Base-by-base conservation (phyloP, 2,888 invertebrate genomes). In the Ypsolopha sequella region DNA sequence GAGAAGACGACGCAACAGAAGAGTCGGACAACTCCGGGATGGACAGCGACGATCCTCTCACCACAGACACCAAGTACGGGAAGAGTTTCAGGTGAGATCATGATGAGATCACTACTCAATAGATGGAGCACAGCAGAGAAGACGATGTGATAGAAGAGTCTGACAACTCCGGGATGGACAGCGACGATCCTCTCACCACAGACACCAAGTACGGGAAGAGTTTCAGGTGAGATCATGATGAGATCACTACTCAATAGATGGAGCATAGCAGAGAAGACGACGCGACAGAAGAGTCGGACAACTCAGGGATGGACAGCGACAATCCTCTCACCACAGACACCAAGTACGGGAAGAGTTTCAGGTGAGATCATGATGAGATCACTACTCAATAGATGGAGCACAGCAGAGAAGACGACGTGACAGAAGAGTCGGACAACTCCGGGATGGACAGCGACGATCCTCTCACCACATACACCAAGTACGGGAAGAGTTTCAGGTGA, bases 21-120 rank as follows among this genome's bases (percentile, higher is more conserved):
- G 80, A 84, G 6, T 80, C 84, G 0, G 85, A 82, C 4, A 80
- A 72, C 7, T 84, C 85, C 0, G 87, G 84, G 1, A 77, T 81
- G 73, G 87, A 85, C 48, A 87, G 87, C 53, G 87, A 87, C 54
- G 87, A 87, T 24, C 86, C 82, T 0, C 76, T 87, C 48, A 87
- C 87, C 0, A 41, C 35, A 71, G 91, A 92, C 66, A 91, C 92
- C 10, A 91, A 91, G 77, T 92, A 93, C 80, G 91, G 89, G 6
- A 93, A 93, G 78, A 94, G 93, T 76, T 94, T 94, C 77, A 89
- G 92, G 92, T 92, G 68, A 65, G 58, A n/a, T n/a, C n/a, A n/a
- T n/a, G n/a, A n/a, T n/a, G n/a, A n/a, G n/a, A n/a, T n/a, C n/a
- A n/a, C n/a, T n/a, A n/a, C n/a, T n/a, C n/a, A n/a, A n/a, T n/a